A percentile compares a stretch with the other conserved stretches of the same genome.
Conservation (phyloP, 2,888 invertebrate genomes). For the Apocheima hispidaria region DNA sequence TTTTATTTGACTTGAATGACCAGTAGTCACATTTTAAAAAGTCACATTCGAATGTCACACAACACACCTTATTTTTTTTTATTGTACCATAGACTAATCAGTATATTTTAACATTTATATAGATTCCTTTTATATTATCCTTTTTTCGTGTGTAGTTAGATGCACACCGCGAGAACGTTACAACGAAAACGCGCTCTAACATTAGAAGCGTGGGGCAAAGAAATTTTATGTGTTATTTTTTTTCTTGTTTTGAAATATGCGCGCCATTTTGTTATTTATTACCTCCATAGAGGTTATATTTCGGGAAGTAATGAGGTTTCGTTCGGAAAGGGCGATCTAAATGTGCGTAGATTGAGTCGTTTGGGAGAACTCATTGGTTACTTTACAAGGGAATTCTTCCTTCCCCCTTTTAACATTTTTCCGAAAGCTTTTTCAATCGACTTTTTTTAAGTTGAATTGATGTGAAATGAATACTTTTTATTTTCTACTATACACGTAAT, state of each 20-base stretch:
- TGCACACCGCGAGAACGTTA: background rate
- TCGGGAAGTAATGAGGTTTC: slow-evolving; percentile 85
- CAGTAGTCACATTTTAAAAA: too few species aligned
- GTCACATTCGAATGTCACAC: too few species aligned
- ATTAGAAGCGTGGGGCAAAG: slow-evolving; percentile 82
- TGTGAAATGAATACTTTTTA: background rate
- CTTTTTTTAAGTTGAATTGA: slow-evolving; percentile 46
- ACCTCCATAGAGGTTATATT: slow-evolving; percentile 84
- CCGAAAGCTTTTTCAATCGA: slow-evolving; percentile 55
- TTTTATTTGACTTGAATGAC: too few species aligned
- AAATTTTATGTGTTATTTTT: slow-evolving; percentile 82
- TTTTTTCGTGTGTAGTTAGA: background rate
- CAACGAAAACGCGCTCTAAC: slow-evolving; percentile 68
- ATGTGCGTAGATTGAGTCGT: slow-evolving; percentile 85
- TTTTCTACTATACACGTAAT: too few species aligned
- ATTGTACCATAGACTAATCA: too few species aligned
- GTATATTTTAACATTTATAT: too few species aligned
- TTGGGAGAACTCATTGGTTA: slow-evolving; percentile 68
- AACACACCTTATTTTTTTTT: too few species aligned
- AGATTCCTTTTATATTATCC: too few species aligned
- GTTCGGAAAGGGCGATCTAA: slow-evolving; percentile 85
- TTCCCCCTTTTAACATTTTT: slow-evolving; percentile 48
- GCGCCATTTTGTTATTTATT: slow-evolving; percentile 84
- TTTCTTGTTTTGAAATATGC: slow-evolving; percentile 86
- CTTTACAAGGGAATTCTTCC: slow-evolving; percentile 48